Evolutionary conservation across 2,888 invertebrate genomes (phyloP).

Genomic region (Venustoraphidia nigricollis): DNA sequence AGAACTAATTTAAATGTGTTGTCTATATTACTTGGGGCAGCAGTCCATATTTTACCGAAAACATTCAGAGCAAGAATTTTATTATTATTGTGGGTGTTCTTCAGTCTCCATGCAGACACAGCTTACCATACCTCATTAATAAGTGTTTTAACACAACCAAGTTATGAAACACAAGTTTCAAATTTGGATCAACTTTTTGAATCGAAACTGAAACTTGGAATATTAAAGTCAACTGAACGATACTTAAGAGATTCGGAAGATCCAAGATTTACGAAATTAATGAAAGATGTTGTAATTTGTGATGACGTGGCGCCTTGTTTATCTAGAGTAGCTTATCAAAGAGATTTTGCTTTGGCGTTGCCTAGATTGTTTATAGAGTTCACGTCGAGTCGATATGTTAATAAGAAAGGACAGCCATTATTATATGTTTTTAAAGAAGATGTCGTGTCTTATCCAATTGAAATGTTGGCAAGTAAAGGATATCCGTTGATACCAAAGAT

Average conservation of each 20-base stretch:
- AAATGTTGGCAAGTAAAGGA: conserved; percentile 22
- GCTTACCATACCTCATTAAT: conserved; percentile 18
- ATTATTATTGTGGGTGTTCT: conserved; percentile 15
- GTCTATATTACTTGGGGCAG: conserved; percentile 13
- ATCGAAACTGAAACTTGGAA: conserved; percentile 15
- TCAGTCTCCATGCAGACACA: conserved; percentile 15
- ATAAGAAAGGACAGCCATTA: conserved; percentile 13
- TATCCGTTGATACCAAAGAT: conserved; percentile 19
- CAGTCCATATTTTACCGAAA: conserved; percentile 15
- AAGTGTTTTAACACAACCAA: conserved; percentile 16
- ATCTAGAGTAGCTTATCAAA: conserved; percentile 12
- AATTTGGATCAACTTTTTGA: conserved; percentile 15
- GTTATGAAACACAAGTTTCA: conserved; percentile 16
- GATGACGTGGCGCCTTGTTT: conserved; percentile 14
- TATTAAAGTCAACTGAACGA: conserved; percentile 11
- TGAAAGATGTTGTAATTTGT: conserved; percentile 10
- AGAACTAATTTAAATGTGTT: conserved; percentile 12
- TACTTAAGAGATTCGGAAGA: conserved; percentile 13
- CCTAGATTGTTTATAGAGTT: conserved; percentile 18
- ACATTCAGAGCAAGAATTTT: conserved; percentile 13
- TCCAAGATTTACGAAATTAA: conserved; percentile 7
- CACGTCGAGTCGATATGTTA: conserved; percentile 15
- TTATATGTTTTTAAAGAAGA: conserved; percentile 17
- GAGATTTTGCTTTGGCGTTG: conserved; percentile 17
- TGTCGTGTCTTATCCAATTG: conserved; percentile 20